These are phyloP conservation scores for Sula dactylatra DNA, from an alignment of 2,113 vertebrate species.

Conservation along the genomic window DNA sequence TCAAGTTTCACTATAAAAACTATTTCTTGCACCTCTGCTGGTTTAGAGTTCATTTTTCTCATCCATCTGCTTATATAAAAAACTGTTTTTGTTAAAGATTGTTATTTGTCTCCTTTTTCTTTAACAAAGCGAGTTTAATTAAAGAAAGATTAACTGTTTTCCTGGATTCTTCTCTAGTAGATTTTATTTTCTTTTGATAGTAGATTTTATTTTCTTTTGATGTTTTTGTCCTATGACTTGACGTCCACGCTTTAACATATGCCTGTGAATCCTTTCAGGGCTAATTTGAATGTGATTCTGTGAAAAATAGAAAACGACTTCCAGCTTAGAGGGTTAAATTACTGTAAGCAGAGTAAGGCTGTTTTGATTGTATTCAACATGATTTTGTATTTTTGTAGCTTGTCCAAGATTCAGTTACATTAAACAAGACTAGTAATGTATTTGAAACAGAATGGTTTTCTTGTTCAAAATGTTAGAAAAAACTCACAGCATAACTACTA, in stretches of 20 bases:
- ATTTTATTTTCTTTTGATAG: neutral
- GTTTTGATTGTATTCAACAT: neutral
- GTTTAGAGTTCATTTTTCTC: neutral
- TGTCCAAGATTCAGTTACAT: neutral
- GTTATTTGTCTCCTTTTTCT: neutral
- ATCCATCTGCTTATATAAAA: neutral
- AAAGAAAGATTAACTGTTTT: neutral
- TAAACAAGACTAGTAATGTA: neutral
- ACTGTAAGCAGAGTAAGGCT: neutral
- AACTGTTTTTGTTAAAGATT: neutral
- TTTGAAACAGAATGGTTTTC: neutral
- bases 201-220: neutral
- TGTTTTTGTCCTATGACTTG: neutral
- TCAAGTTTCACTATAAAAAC: neutral
- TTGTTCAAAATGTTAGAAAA: neutral
- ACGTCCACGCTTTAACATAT: neutral
- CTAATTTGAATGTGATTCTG: neutral
- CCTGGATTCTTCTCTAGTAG: neutral
- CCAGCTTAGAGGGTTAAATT: constrained; percentile 15
- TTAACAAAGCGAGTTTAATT: neutral
- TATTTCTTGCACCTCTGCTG: neutral
- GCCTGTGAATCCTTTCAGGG: neutral
- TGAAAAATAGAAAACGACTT: neutral
- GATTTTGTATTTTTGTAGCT: neutral
- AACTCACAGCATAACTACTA: neutral